Base-by-base conservation (phyloP, 2,888 invertebrate species). In the Geotrupes spiniger region DNA sequence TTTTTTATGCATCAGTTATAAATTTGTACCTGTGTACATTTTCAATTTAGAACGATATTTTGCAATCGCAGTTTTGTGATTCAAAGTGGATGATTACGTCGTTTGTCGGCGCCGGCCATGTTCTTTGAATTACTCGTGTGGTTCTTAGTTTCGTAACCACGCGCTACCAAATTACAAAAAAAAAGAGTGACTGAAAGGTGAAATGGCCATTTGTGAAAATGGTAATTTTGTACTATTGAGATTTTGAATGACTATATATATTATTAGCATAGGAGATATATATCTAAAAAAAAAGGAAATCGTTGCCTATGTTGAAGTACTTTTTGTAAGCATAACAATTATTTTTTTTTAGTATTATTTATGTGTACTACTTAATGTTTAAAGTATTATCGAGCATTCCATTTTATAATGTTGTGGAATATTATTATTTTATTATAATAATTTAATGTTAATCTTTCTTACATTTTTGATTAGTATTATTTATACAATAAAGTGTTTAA, bases 221-320 rank as follows among this genome's bases (percentile, higher is more conserved):
- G 48, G 41, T 41, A 42, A 48, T 48, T 48, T 48, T 48, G 48
- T 48, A 48, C 42, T 39, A 33, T 48, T 43, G 48, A 43, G 25
- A 42, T 38, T 33, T 39, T 33, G 33, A 48, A 38, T 47, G 46
- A 48, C 39, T 38, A 43, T 42, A 46, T 33, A n/a, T 28, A 37
- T 44, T 44, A 44, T 36, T 44, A 44, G 44, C 37, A 17, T 44
- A 44, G 44, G 37, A 37, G 27, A 15, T 44, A 44, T 44, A 44
- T 44, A 36, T 21, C 21, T 21, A 21, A 21, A 21, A 21, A 21
- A 21, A n/a, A n/a, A n/a, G n/a, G n/a, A n/a, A 21, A 21, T 21
- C 6, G 6, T 21, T 21, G 6, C 21, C 6, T 21, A 21, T 21
- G 21, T 21, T 27, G 37, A 44, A 11, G 37, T 17, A 37, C 28